phyloP scores from a whole-genome alignment of 2,113 vertebrate genomes.

The Thinocorus orbignyianus region DNA sequence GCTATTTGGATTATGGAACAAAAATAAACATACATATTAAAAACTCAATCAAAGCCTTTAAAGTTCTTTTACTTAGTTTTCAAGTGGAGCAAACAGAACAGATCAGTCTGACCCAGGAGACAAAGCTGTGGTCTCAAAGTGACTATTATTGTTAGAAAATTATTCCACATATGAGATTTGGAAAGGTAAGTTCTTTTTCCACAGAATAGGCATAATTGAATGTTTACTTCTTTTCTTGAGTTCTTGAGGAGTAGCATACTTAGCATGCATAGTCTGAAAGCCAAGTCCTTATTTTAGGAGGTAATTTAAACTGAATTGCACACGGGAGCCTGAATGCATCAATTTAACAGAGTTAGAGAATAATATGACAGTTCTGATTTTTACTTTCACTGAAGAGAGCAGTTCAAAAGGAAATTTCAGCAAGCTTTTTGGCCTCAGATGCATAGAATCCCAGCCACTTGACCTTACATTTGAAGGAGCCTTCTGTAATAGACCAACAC shows the following conservation, averaged over 20 bases:
- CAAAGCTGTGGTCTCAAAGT: constrained; percentile 2
- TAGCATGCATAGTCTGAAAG: constrained; percentile 15
- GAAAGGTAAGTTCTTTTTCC: background rate
- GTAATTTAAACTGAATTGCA: constrained; percentile 41
- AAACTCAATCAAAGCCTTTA: constrained; percentile 13
- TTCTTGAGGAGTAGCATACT: constrained; percentile 11
- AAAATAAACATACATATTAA: background rate
- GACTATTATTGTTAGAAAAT: constrained; percentile 27
- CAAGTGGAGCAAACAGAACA: background rate
- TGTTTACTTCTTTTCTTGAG: constrained; percentile 20
- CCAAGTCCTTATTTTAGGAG: constrained; percentile 4
- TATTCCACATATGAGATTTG: background rate
- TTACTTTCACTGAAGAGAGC: background rate
- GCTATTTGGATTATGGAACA: background rate
- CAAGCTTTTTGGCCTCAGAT: background rate
- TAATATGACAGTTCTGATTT: background rate
- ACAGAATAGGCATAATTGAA: background rate
- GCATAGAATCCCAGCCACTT: background rate
- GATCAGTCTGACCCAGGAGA: constrained; percentile 36
- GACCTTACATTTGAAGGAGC: background rate
- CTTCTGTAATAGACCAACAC: background rate
- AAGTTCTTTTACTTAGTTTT: constrained; percentile 26
- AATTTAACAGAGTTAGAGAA: constrained; percentile 22
- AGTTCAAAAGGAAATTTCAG: background rate
- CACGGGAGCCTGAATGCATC: background rate